Conservation (phyloP, 2,797 vertebrate species). For the Linurgus olivaceus region DNA sequence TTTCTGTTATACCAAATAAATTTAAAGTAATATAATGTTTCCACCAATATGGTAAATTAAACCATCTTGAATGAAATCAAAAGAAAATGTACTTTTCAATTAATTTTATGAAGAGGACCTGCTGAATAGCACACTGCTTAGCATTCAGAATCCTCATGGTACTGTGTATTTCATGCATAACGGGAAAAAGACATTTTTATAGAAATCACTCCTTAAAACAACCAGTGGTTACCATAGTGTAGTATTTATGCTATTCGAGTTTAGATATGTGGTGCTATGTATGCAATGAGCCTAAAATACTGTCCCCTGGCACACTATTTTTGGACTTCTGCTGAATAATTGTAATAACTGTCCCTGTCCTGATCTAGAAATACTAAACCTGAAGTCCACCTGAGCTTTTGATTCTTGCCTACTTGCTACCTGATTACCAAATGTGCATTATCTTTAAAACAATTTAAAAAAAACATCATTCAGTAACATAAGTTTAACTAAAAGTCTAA, state of each 20-base stretch:
- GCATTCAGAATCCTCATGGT: background rate
- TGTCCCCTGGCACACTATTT: background rate
- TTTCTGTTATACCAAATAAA: background rate
- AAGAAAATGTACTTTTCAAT: background rate
- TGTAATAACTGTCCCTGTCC: background rate
- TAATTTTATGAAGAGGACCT: background rate
- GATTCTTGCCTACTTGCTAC: background rate
- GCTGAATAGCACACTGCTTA: background rate
- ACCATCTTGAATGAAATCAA: background rate
- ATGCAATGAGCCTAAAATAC: background rate
- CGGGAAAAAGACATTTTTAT: background rate
- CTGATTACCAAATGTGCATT: background rate
- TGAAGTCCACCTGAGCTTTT: background rate
- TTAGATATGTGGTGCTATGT: background rate
- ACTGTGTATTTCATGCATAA: rapidly evolving
- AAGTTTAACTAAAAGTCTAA: background rate
- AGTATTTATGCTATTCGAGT: background rate
- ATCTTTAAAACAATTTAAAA: background rate
- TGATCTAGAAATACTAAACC: background rate
- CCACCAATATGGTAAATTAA: background rate
- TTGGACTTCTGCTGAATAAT: background rate
- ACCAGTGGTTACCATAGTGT: background rate
- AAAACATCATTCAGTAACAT: background rate
- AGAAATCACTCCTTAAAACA: background rate
- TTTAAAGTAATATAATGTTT: background rate